These are phyloP conservation scores for Acleris cristana DNA, from an alignment of 2,888 invertebrate species.

Conservation along the genomic window DNA sequence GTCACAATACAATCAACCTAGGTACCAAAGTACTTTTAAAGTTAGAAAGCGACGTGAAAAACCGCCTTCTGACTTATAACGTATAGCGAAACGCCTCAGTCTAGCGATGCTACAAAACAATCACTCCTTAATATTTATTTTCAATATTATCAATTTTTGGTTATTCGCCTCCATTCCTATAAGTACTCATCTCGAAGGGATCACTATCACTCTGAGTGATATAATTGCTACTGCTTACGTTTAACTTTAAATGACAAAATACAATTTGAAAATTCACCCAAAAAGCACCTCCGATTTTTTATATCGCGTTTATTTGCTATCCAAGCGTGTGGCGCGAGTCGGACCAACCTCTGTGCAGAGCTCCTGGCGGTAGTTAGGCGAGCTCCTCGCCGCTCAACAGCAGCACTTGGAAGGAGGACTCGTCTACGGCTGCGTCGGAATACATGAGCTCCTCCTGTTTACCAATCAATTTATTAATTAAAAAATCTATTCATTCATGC, in stretches of 20 bases:
- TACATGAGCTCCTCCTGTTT: constrained; percentile 77
- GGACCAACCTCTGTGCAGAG: not conserved
- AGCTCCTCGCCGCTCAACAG: constrained; percentile 71
- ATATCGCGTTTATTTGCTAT: not conserved
- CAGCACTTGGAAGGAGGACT: constrained; percentile 73
- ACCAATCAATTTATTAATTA: constrained; percentile 1
- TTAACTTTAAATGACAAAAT: constrained; percentile 14
- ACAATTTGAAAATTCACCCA: constrained; percentile 5
- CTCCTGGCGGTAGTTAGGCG: constrained; percentile 21
- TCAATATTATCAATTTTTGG: constrained; percentile 10
- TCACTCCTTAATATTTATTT: constrained; percentile 2
- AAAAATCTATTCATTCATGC: no score
- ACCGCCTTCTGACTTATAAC: not conserved
- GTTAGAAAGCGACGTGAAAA: constrained; percentile 18
- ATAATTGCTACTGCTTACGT: constrained; percentile 36
- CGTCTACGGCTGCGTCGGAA: constrained; percentile 71
- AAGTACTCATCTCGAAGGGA: constrained; percentile 1
- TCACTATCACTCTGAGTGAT: constrained; percentile 49
- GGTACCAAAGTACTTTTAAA: not conserved
- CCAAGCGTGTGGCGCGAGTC: not conserved
- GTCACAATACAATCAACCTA: constrained; percentile 2
- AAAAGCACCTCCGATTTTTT: not conserved
- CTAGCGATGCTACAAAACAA: constrained; percentile 12
- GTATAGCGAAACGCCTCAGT: constrained; percentile 4
- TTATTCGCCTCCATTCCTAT: constrained; percentile 2